A percentile compares a stretch with the other conserved stretches of the same genome.
Conservation (phyloP, 2,113 vertebrate genomes). For the Columba janthina region DNA sequence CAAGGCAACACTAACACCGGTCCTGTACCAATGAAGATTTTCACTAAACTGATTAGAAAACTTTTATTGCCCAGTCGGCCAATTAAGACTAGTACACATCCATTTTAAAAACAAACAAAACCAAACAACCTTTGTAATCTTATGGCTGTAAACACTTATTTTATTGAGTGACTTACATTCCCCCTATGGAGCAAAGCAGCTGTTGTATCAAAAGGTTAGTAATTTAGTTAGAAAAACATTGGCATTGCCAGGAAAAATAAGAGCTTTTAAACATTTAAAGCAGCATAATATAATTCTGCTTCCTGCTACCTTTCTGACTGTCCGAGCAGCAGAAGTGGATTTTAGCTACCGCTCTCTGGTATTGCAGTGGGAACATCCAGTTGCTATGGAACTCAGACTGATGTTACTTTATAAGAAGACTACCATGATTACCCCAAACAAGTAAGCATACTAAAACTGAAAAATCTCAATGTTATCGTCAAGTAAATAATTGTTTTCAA, state of each 20-base stretch:
- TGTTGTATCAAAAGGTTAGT: constrained; percentile 3
- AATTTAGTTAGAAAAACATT: constrained; percentile 55
- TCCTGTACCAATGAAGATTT: background rate
- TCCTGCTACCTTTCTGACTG: constrained; percentile 33
- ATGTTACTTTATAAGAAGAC: background rate
- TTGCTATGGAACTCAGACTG: background rate
- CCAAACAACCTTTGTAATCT: constrained; percentile 31
- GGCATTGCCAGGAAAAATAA: constrained; percentile 49
- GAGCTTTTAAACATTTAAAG: constrained; percentile 46
- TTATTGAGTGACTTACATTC: constrained; percentile 62
- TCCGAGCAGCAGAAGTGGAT: background rate
- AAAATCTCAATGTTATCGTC: background rate
- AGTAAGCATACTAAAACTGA: background rate
- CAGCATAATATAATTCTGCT: constrained; percentile 4
- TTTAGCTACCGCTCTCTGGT: background rate
- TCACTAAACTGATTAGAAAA: background rate
- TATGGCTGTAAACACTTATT: constrained; percentile 52
- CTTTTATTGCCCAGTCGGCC: background rate
- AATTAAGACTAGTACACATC: constrained; percentile 15
- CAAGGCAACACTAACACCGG: background rate
- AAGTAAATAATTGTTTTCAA: background rate
- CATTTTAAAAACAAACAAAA: constrained; percentile 5
- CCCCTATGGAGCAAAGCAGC: background rate
- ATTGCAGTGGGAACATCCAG: background rate
- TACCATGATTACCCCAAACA: background rate